A percentile compares a stretch with the other conserved stretches of the same genome.
phyloP scores from a whole-genome alignment of 2,113 vertebrate species.

The Oplegnathus fasciatus region DNA sequence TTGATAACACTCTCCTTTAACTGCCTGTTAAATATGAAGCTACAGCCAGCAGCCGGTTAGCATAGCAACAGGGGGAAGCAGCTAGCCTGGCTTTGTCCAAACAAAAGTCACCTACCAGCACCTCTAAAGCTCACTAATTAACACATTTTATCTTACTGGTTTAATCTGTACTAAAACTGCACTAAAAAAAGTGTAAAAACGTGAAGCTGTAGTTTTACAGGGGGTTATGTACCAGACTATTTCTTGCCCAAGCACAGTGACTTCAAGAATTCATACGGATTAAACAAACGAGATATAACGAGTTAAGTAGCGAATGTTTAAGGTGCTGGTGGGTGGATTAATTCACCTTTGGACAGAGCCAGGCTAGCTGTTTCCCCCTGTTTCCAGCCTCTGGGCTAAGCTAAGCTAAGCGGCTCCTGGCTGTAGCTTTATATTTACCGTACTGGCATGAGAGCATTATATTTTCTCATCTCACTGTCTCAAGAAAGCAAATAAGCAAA shows the following conservation, averaged over 20 bases:
- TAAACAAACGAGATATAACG: too few relatives aligned
- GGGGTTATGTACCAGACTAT: too few relatives aligned
- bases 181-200: neutral
- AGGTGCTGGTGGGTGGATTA: neutral
- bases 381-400: neutral
- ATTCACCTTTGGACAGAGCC: neutral
- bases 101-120: too few relatives aligned
- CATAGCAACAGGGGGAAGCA: neutral
- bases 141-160: neutral
- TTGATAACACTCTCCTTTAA: too few relatives aligned
- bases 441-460: neutral
- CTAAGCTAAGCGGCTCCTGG: neutral
- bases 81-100: neutral
- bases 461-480: neutral
- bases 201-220: neutral
- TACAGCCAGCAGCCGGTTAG: too few relatives aligned
- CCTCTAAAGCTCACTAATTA: neutral
- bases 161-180: neutral
- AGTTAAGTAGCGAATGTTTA: too few relatives aligned
- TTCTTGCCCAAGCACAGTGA: too few relatives aligned
- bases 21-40: too few relatives aligned
- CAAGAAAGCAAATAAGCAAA: neutral
- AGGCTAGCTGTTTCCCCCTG: neutral
- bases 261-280: neutral
- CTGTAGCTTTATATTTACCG: neutral